A percentile compares a stretch with the other conserved stretches of the same genome.
Evolutionary conservation across 1,140 invertebrate species (phyloP).

Genomic region (Vanessa tameamea): DNA sequence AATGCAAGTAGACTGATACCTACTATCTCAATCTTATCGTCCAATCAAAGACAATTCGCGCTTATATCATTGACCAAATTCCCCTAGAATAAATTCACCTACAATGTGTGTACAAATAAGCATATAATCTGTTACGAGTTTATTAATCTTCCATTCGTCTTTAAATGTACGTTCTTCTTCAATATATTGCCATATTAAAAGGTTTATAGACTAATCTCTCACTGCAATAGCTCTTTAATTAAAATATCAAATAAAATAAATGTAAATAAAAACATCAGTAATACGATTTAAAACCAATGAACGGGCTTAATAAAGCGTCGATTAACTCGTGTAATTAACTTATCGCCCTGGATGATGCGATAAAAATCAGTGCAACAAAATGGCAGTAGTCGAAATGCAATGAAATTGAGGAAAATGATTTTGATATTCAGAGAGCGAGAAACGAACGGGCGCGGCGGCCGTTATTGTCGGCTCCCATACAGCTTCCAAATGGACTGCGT

Average conservation of each 20-base stretch:
- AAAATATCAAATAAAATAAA: not conserved
- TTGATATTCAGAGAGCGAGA: slow-evolving; percentile 69
- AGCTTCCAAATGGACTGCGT: slow-evolving; percentile 71
- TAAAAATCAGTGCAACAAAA: slow-evolving; percentile 58
- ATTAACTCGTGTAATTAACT: slow-evolving; percentile 62
- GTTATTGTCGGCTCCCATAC: slow-evolving; percentile 69
- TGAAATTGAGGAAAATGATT: slow-evolving; percentile 73
- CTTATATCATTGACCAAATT: slow-evolving; percentile 12
- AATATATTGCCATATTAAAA: not conserved
- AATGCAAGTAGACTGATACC: slow-evolving; percentile 46
- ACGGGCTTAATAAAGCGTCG: slow-evolving; percentile 49
- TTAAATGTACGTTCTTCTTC: not conserved
- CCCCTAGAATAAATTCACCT: not conserved
- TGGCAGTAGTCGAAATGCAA: slow-evolving; percentile 60
- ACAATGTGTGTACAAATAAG: not conserved
- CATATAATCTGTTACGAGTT: not conserved
- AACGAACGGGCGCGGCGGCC: slow-evolving; percentile 59
- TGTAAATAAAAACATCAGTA: slow-evolving; percentile 21
- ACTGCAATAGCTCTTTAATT: not conserved
- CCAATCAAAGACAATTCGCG: slow-evolving; percentile 43
- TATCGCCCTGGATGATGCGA: slow-evolving; percentile 51
- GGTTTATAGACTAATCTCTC: not conserved
- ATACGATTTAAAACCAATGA: slow-evolving; percentile 36
- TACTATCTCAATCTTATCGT: slow-evolving; percentile 49
- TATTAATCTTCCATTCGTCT: not conserved